Percentiles rank a stretch among this genome's conserved stretches.
Evolutionary conservation across 2,888 invertebrate species (phyloP).

Genomic region (Formica aserva): DNA sequence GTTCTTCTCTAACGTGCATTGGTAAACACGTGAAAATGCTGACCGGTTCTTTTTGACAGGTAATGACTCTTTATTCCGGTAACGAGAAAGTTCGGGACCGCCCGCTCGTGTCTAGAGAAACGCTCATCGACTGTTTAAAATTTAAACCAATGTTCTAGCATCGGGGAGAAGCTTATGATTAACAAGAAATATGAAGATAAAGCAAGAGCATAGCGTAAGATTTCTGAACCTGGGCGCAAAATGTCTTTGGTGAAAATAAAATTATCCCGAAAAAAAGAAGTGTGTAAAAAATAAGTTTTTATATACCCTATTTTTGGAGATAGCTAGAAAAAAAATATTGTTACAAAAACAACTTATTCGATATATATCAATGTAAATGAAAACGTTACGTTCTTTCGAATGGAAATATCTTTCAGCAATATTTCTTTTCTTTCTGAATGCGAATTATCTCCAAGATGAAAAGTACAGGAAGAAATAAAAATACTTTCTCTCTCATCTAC

Average conservation of each 20-base stretch:
- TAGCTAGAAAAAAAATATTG: background rate
- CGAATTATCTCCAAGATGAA: background rate
- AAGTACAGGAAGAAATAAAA: background rate
- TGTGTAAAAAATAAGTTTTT: background rate
- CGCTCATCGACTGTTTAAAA: background rate
- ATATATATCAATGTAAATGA: background rate
- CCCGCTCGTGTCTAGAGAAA: background rate
- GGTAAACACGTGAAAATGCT: background rate
- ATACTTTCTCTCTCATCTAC: background rate
- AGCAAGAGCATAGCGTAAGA: background rate
- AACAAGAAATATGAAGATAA: background rate
- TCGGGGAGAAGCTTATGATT: background rate
- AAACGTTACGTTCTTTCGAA: background rate
- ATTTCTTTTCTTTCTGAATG: background rate
- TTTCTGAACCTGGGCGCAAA: background rate
- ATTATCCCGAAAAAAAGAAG: background rate
- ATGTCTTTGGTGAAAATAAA: background rate
- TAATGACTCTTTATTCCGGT: background rate
- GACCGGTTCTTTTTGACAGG: background rate
- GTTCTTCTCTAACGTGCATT: background rate
- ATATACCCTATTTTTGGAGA: background rate
- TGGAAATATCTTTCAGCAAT: background rate
- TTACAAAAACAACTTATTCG: background rate
- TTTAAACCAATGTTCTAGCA: background rate
- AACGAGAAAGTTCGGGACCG: background rate